These are phyloP conservation scores for Pseudonaja textilis DNA, from an alignment of 2,113 vertebrate species.

Conservation along the genomic window DNA sequence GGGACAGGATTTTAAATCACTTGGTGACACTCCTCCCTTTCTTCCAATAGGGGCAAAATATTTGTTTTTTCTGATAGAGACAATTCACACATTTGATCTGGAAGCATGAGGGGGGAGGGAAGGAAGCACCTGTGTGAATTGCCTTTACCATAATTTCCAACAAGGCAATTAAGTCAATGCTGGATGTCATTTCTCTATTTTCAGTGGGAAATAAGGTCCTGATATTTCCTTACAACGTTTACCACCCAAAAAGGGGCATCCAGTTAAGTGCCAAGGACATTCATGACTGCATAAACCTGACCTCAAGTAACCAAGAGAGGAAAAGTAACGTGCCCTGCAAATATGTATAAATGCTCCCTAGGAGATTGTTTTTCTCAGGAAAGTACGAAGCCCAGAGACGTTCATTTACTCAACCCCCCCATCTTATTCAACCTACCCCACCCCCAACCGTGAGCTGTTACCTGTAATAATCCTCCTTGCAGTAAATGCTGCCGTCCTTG, in stretches of 20 bases:
- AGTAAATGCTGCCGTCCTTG: conserved; percentile 99
- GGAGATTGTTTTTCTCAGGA: background rate
- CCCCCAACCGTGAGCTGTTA: conserved; percentile 64
- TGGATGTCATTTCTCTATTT: background rate
- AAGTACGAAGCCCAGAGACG: background rate
- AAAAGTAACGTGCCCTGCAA: background rate
- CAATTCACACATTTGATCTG: background rate
- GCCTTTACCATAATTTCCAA: background rate
- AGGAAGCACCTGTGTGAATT: background rate
- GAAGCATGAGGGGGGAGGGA: no score
- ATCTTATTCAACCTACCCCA: background rate
- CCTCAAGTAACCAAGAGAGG: background rate
- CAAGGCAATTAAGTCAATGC: background rate
- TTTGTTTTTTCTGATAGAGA: background rate
- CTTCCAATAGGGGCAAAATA: background rate
- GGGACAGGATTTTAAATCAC: background rate
- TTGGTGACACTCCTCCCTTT: background rate
- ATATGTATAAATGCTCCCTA: background rate
- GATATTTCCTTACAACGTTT: background rate
- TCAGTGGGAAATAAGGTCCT: background rate
- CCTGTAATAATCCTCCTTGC: conserved; percentile 99
- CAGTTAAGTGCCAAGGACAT: background rate
- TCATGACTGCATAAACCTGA: background rate
- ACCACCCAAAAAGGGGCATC: background rate
- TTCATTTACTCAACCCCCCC: background rate